Base-by-base conservation (phyloP, 2,113 vertebrate genomes). In the Montifringilla adamsi region DNA sequence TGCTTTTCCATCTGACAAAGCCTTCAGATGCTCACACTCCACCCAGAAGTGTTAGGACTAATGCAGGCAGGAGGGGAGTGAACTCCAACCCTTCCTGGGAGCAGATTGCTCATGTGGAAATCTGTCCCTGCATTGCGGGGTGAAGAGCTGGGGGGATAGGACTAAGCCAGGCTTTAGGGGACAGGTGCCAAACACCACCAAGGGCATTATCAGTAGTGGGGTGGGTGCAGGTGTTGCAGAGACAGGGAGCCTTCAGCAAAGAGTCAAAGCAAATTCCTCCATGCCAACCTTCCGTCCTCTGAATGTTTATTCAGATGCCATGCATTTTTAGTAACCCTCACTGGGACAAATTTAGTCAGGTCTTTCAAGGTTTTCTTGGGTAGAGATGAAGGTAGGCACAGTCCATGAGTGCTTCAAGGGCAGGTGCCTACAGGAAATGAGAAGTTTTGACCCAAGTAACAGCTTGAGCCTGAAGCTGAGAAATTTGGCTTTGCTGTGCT, bases 1-100 rank as follows among this genome's bases (percentile, higher is more conserved):
- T 76, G 84, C 62, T 95, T 95, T 80, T 60, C 91, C 91, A 87
- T 93, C 93, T 94, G 95, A 89, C 80, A 94, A 46, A 94, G 39
- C 75, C 46, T 76, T 58, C n/a, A 5, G 30, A 84, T 39, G 68
- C 94, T 95, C 89, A 44, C 80, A 52, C 68, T 76, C 89, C 56
- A n/a, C 37, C 20, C 44, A 81, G 66, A 70, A 87, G 81, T 4
- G 2, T 84, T 70, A 33, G n/a, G 84, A 47, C 11, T 59, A 58
- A 19, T 3, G 1, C 47, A 59, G 30, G 56, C 56, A 50, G 60
- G 44, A 55, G 82, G 26, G 2, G 23, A 70, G 56, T 10, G 21
- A 81, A 28, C 35, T 58, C 37, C 47, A 55, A 0, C 56, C 69
- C 20, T 75, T 91, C 19, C 9, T 3, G 33, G 1, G 6, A 79